These are phyloP conservation scores for Todiramphus saurophagus DNA, from an alignment of 2,113 vertebrate genomes.

Conservation along the genomic window DNA sequence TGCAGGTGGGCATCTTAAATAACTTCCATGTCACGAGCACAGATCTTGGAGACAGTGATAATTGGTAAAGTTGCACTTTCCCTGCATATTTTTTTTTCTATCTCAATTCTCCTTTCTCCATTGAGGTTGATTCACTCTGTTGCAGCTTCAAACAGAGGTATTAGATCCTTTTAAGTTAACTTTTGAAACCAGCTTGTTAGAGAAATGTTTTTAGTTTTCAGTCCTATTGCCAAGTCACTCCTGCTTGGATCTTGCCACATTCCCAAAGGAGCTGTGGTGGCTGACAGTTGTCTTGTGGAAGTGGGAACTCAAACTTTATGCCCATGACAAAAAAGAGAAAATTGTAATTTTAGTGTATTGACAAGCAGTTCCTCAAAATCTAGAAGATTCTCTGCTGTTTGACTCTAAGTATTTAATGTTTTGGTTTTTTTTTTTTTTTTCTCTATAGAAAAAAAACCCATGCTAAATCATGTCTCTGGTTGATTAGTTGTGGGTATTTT, in stretches of 20 bases:
- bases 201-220: neutral
- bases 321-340: neutral
- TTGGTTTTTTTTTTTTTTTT: neutral
- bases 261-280: neutral
- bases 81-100: neutral
- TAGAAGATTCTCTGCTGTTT: neutral
- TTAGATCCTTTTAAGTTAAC: neutral
- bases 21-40: neutral
- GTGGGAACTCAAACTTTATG: neutral
- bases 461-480: neutral
- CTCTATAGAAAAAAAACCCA: neutral
- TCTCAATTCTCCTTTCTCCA: neutral
- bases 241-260: neutral
- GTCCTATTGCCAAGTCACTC: neutral
- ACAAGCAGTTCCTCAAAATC: neutral
- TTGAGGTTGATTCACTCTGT: neutral
- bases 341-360: neutral
- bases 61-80: neutral
- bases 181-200: neutral
- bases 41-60: neutral
- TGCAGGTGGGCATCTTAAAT: neutral
- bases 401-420: neutral
- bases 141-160: neutral
- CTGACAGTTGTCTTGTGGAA: neutral
- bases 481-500: slow-evolving; percentile 17